Evolutionary conservation across 2,797 vertebrate genomes (phyloP).

Genomic region (Buphagus erythrorhynchus): DNA sequence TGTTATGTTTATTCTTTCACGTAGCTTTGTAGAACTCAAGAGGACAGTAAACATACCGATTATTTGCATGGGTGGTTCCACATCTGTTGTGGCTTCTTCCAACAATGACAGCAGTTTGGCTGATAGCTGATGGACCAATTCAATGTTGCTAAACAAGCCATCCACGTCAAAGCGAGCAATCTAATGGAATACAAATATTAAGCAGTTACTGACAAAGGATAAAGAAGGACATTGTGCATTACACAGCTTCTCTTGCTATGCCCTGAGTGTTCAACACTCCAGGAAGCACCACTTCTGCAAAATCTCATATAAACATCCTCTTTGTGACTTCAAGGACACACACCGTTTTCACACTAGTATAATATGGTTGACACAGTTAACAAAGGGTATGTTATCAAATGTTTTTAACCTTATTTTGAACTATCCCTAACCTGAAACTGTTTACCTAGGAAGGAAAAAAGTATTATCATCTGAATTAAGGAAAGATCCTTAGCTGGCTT

Average conservation of each 20-base stretch:
- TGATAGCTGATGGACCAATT: conserved; percentile 90
- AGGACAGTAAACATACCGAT: conserved; percentile 84
- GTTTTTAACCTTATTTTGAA: conserved; percentile 24
- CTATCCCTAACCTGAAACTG: not conserved
- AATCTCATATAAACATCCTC: conserved; percentile 21
- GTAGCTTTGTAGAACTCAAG: conserved; percentile 27
- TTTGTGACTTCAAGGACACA: conserved; percentile 14
- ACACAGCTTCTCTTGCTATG: not conserved
- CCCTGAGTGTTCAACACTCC: not conserved
- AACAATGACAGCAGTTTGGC: conserved; percentile 87
- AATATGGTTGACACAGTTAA: not conserved
- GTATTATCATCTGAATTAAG: conserved; percentile 24
- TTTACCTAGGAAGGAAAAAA: conserved; percentile 35
- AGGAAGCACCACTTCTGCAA: not conserved
- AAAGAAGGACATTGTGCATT: not conserved
- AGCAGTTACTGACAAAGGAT: conserved; percentile 3
- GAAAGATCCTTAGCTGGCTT: conserved; percentile 1
- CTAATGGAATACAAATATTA: conserved; percentile 77
- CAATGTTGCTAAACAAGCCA: conserved; percentile 93
- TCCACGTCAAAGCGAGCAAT: conserved; percentile 87
- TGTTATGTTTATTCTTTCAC: conserved; percentile 48
- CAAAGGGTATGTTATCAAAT: not conserved
- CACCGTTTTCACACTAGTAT: not conserved
- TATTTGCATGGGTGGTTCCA: conserved; percentile 86
- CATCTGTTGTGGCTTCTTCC: conserved; percentile 85